These are phyloP conservation scores for Catharus fuscescens DNA, from an alignment of 2,113 vertebrate species.

Conservation along the genomic window DNA sequence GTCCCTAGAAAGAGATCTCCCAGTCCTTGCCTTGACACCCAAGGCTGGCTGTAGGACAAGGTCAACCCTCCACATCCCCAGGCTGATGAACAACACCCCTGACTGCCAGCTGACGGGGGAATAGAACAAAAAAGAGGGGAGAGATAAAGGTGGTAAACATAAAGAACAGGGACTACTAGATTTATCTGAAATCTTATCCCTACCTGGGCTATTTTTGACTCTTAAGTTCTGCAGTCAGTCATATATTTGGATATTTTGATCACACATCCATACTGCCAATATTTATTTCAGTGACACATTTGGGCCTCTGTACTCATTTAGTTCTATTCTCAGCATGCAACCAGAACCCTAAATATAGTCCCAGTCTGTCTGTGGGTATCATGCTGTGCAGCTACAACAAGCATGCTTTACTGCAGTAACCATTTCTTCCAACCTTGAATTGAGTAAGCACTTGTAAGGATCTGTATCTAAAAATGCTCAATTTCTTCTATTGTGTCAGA, in stretches of 20 bases:
- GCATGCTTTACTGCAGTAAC: constrained; percentile 9
- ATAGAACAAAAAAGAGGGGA: background rate
- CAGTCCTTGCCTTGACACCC: background rate
- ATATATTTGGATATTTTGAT: constrained; percentile 53
- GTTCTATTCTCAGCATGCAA: constrained; percentile 44
- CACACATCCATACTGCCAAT: constrained; percentile 49
- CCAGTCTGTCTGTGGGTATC: constrained; percentile 57
- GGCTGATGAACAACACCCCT: background rate
- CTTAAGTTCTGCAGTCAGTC: constrained; percentile 26
- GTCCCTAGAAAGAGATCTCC: background rate
- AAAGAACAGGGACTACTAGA: background rate
- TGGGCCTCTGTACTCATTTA: constrained; percentile 25
- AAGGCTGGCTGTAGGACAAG: background rate
- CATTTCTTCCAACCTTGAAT: constrained; percentile 10
- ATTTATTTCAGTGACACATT: constrained; percentile 46
- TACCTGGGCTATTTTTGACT: background rate
- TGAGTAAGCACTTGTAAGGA: background rate
- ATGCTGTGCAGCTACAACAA: constrained; percentile 41
- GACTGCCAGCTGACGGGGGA: background rate
- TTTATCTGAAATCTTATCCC: background rate
- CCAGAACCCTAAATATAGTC: constrained; percentile 59
- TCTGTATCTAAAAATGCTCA: background rate
- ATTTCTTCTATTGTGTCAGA: background rate
- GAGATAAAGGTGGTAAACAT: background rate
- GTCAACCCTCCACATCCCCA: background rate